phyloP scores from a whole-genome alignment of 2,113 vertebrate species.

The Esox niger region DNA sequence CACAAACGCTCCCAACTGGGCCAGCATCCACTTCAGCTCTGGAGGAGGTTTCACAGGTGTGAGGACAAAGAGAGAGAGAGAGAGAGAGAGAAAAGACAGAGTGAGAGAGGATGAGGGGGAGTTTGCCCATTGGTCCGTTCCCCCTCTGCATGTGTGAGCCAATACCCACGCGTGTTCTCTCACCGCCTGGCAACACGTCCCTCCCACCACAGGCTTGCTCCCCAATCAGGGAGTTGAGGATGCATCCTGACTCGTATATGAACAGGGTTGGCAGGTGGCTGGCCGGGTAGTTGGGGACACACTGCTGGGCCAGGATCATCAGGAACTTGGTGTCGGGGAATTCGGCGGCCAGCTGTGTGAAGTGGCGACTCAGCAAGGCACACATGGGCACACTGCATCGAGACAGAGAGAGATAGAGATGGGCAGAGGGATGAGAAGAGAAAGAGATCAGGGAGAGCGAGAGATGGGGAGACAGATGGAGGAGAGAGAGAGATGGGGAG shows the following conservation, averaged over 20 bases:
- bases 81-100: too few species aligned
- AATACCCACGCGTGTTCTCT: neutral
- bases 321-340: slow-evolving; percentile 7
- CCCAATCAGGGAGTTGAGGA: slow-evolving; percentile 2
- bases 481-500: neutral
- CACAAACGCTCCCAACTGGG: neutral
- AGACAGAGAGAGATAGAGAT: too few species aligned
- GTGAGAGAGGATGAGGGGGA: too few species aligned
- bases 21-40: neutral
- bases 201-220: neutral
- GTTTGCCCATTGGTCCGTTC: neutral
- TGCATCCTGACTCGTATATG: slow-evolving; percentile 8
- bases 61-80: neutral
- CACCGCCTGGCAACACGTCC: slow-evolving; percentile 7
- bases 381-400: slow-evolving; percentile 11
- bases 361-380: neutral
- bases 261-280: slow-evolving; percentile 18
- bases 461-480: neutral
- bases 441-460: neutral
- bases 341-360: neutral
- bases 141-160: neutral
- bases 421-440: too few species aligned
- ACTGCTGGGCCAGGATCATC: neutral
- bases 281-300: slow-evolving; percentile 14
- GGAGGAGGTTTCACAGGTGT: neutral